Evolutionary conservation across 2,113 vertebrate genomes (phyloP), one percentile per base, ranked within the genome.

Genomic region (Pachypanchax playfairii): DNA sequence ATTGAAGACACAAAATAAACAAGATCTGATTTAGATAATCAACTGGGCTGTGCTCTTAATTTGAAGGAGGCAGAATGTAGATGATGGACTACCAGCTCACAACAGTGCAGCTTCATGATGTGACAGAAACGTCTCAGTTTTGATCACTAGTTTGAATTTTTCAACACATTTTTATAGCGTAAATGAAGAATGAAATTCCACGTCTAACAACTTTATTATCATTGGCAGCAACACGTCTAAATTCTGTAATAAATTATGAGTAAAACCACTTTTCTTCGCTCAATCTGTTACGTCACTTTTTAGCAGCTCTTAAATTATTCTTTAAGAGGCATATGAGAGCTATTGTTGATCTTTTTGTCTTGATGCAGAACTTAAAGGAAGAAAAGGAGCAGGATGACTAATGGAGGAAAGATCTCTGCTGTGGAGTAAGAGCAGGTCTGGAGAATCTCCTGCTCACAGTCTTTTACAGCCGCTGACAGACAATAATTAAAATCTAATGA

Each of bases 401-500:
- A 79, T 69, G 55, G 77, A 83, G 63, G 52, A 83, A 20, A 38
- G 47, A 69, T 48, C 53, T 72, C 35, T 70, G 75, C 31, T 68
- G 50, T 73, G 50, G 76, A 84, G 63, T 35, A 13, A 73, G 63
- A 76, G 75, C 58, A 79, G 82, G 79, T 85, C 90, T 91, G 90
- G 89, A 91, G 80, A 89, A 73, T 88, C 80, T 90, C 91, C 91
- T 85, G 69, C 83, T 80, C 54, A 50, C 51, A 63, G 73, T 79
- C 65, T 62, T 86, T 78, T 77, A 79, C 73, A 77, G 72, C 73
- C 8, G 67, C 82, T 88, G 90, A 90, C 89, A 84, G 90, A 90
- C 86, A 86, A 84, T 89, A 91, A 92, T 92, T 91, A 92, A 91
- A 86, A 87, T 61, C 73, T 79, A 90, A 85, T 91, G 91, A 93